These are phyloP conservation scores for Dione juno DNA, from an alignment of 2,888 invertebrate species.

Conservation along the genomic window DNA sequence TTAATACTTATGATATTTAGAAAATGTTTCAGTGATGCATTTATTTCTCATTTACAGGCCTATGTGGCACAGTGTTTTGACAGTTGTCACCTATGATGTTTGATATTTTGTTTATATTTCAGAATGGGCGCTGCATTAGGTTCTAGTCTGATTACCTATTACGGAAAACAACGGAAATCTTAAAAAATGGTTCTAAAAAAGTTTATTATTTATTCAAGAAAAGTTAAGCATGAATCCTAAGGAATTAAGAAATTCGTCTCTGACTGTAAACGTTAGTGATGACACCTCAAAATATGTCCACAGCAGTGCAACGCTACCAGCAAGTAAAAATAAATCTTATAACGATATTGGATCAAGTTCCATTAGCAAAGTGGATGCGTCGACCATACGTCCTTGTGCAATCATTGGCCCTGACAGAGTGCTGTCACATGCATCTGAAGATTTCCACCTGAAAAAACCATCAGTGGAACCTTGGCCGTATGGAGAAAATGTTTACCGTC, in stretches of 20 bases:
- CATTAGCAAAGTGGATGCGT: constrained; percentile 72
- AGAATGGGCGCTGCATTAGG: constrained; percentile 64
- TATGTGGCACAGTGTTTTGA: constrained; percentile 82
- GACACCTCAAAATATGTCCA: constrained; percentile 69
- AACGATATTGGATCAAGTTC: constrained; percentile 70
- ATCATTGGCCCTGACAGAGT: constrained; percentile 80
- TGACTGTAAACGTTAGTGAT: constrained; percentile 71
- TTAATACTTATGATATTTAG: constrained; percentile 24
- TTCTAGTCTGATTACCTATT: constrained; percentile 50
- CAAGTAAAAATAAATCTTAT: constrained; percentile 69
- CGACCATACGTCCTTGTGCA: constrained; percentile 74
- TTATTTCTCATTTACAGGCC: constrained; percentile 47
- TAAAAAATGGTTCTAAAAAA: constrained; percentile 63
- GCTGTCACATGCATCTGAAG: constrained; percentile 62
- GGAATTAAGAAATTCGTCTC: constrained; percentile 69
- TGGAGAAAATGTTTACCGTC: constrained; percentile 62
- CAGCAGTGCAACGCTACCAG: constrained; percentile 60
- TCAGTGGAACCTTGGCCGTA: constrained; percentile 66
- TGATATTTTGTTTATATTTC: constrained; percentile 80
- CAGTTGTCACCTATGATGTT: constrained; percentile 72
- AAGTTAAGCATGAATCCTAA: constrained; percentile 77
- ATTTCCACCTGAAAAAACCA: constrained; percentile 66
- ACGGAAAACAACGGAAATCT: constrained; percentile 46
- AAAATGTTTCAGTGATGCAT: constrained; percentile 32
- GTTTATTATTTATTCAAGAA: constrained; percentile 54